Base-by-base conservation (phyloP, 2,797 vertebrate genomes). In the Dromococcyx pavoninus region DNA sequence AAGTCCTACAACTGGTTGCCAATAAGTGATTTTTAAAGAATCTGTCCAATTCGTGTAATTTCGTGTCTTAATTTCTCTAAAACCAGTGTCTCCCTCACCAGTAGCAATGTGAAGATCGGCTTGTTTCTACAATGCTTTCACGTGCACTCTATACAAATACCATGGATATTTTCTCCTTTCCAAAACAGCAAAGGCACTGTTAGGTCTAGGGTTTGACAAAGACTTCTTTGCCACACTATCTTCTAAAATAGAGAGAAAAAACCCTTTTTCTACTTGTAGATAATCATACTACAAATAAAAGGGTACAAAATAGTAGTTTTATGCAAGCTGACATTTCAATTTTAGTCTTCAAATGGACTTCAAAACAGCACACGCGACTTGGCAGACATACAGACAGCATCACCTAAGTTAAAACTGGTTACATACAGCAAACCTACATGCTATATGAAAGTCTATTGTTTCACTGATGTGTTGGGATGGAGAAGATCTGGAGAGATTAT, bases 381-480 rank as follows among this genome's bases (percentile, higher is more conserved):
- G 5, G 17, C 35, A 62, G 66, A 23, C 24, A 56, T 2, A 19
- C 0, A 60, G 58, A 30, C 53, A 51, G 66, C 48, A 50, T 4
- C 53, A 77, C 24, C 64, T 67, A 4, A 14, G 41, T 51, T 12
- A 30, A 65, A 74, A 67, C 1, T 3, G n/a, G 13, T 57, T 7
- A 33, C 58, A n/a, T 60, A 57, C 24, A 67, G 44, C 39, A 27
- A 62, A 62, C 43, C 61, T 11, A 32, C 32, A 50, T 0, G 1
- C 43, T 46, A 9, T 35, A 21, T 14, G 17, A 50, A 56, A 82
- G 67, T 13, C 51, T 56, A 21, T 3, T 27, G n/a, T 32, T 70
- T 18, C 70, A 11, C 4, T 2, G 2, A 8, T 0, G 2, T 0
- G 1, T 4, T 10, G 70, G 65, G 74, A 72, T 32, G 50, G 56